Evolutionary conservation across 2,888 invertebrate species (phyloP).

Genomic region (Microchrysa polita): DNA sequence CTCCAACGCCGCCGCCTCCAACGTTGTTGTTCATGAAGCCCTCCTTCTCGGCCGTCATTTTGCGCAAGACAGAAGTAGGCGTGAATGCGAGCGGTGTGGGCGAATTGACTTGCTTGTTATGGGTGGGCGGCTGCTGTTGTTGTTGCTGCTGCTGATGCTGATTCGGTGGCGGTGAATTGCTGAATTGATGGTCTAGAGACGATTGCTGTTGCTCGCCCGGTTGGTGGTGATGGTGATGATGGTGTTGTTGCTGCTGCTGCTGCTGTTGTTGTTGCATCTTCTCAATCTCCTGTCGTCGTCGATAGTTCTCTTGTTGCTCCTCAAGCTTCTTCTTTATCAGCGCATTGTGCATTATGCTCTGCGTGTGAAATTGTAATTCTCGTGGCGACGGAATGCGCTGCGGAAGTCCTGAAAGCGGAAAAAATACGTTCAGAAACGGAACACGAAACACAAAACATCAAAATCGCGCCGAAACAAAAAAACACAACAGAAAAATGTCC

Average conservation of each 20-base stretch:
- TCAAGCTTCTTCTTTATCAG: slow-evolving; percentile 89
- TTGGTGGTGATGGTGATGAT: slow-evolving; percentile 11
- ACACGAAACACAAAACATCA: no score
- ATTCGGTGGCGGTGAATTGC: slow-evolving; percentile 26
- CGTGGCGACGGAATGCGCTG: slow-evolving; percentile 84
- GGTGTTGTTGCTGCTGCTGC: slow-evolving; percentile 16
- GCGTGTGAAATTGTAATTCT: slow-evolving; percentile 85
- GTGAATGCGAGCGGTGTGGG: slow-evolving; percentile 86
- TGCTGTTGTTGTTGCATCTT: slow-evolving; percentile 52
- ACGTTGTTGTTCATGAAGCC: slow-evolving; percentile 62
- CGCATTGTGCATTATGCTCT: slow-evolving; percentile 86
- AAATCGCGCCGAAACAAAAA: slow-evolving; percentile 40
- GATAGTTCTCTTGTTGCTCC: slow-evolving; percentile 85
- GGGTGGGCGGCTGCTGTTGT: slow-evolving; percentile 54
- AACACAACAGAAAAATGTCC: slow-evolving; percentile 52
- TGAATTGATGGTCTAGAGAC: not conserved
- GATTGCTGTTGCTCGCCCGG: not conserved
- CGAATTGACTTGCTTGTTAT: slow-evolving; percentile 62
- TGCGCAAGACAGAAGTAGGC: slow-evolving; percentile 91
- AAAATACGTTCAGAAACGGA: slow-evolving; percentile 8
- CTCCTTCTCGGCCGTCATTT: slow-evolving; percentile 93
- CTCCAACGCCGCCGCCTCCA: not conserved
- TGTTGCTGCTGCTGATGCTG: slow-evolving; percentile 3
- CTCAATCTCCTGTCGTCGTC: slow-evolving; percentile 77
- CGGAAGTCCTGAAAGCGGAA: slow-evolving; percentile 68